Conservation (phyloP, 2,113 vertebrate genomes). For the Paratilapia polleni region DNA sequence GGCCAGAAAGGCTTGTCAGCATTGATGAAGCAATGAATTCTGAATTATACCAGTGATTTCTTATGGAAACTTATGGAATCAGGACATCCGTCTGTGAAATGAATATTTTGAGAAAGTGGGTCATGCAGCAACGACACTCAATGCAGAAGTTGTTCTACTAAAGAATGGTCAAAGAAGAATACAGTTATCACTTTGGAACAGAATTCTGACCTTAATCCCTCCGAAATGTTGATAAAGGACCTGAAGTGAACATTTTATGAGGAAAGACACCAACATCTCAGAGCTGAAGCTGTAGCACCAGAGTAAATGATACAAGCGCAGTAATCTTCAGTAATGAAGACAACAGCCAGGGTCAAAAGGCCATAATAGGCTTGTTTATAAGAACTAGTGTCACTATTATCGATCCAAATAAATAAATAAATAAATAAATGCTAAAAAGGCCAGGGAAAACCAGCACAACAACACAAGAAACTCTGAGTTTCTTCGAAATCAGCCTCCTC, state of each 20-base stretch:
- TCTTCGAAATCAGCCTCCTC: neutral
- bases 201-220: neutral
- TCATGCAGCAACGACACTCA: neutral
- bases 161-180: neutral
- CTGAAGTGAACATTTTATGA: neutral
- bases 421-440: neutral
- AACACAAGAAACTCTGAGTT: slow-evolving; percentile 22
- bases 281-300: neutral
- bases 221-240: neutral
- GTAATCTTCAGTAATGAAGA: too few relatives aligned
- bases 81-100: neutral
- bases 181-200: neutral
- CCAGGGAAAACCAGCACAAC: slow-evolving; percentile 26
- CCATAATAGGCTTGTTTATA: neutral
- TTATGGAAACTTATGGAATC: slow-evolving; percentile 7
- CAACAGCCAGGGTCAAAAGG: neutral
- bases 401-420: neutral
- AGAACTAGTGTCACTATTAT: neutral
- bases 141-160: neutral
- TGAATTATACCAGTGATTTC: neutral
- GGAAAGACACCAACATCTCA: neutral
- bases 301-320: neutral
- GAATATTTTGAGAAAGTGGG: slow-evolving; percentile 7
- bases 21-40: neutral
- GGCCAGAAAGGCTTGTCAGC: neutral